Percentiles rank a stretch among this genome's conserved stretches.
Evolutionary conservation across 2,113 vertebrate species (phyloP).

Genomic region (Bombycilla garrulus): DNA sequence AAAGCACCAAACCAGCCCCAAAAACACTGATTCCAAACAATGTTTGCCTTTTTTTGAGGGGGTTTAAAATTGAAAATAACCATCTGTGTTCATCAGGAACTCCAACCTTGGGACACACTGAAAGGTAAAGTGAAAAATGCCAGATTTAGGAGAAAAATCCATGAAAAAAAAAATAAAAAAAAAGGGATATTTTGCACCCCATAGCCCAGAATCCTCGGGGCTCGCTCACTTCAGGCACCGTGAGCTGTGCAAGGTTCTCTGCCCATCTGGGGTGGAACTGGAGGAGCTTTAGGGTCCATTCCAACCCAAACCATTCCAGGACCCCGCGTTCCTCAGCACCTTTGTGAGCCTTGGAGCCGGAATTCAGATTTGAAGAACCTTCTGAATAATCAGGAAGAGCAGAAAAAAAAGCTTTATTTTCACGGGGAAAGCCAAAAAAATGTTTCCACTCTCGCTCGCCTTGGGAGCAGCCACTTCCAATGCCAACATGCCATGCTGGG

Average conservation of each 20-base stretch:
- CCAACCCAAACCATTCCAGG: not conserved
- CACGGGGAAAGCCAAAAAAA: not conserved
- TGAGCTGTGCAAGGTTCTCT: not conserved
- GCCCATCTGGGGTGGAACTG: not conserved
- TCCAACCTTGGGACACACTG: rapidly evolving
- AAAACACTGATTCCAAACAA: not conserved
- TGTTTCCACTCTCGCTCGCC: not conserved
- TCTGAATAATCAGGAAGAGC: not conserved
- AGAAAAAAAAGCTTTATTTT: not conserved
- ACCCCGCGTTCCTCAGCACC: not conserved
- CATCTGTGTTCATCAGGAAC: not conserved
- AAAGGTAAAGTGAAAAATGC: not conserved
- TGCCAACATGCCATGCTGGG: not conserved
- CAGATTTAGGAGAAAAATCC: not conserved
- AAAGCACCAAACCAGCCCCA: not conserved
- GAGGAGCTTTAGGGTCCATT: not conserved
- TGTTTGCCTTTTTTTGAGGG: not conserved
- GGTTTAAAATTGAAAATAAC: not conserved
- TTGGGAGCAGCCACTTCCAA: not conserved
- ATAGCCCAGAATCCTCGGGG: not conserved
- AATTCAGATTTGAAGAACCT: not conserved
- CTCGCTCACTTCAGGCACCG: not conserved
- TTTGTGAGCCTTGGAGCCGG: not conserved
- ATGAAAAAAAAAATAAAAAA: rapidly evolving
- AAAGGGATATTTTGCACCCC: not conserved